Base-by-base conservation (phyloP, 2,797 vertebrate genomes). In the Staurois parvus region DNA sequence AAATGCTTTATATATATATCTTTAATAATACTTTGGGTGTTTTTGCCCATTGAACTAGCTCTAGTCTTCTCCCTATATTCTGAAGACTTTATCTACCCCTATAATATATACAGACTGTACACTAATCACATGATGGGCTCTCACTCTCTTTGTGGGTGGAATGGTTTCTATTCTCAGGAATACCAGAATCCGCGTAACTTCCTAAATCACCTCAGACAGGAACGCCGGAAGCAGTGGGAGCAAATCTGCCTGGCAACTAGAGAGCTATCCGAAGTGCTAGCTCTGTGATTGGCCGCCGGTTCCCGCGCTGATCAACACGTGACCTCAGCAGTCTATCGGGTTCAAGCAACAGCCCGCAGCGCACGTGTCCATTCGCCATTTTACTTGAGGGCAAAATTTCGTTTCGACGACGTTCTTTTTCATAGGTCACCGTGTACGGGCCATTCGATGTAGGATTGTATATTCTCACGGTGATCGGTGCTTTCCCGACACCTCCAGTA, bases 221-320 rank as follows among this genome's bases (percentile, higher is more conserved):
- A 28, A 29, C 52, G 21, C 64, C 64, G 64, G 64, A 28, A 66
- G 64, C 6, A 0, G 64, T 8, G 67, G 10, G 40, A 12, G 52
- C 21, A 21, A 2, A 0, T 80, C 21, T 24, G 32, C 73, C 73
- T 28, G 45, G 45, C 73, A 69, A 83, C 73, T 6, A 48, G 3
- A 9, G 2, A 1, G 13, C 64, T 26, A 11, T 7, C 17, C 3
- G 0, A 17, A 19, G 0, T 29, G 19, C 48, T 17, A 19, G 2
- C 7, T n/a, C 37, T 30, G 9, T 52, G 66, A 84, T 77, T 84
- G 82, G 82, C 30, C 28, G 48, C 30, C 3, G 8, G 15, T 82
- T 83, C 72, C 72, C 72, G 81, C 70, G 62, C 15, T 32, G 19
- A 1, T 12, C 2, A n/a, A 15, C 73, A 30, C 28, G 37, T 28